Conservation (phyloP, 37 sponge, comb jelly and placozoan genomes). For the Ephydatia muelleri region DNA sequence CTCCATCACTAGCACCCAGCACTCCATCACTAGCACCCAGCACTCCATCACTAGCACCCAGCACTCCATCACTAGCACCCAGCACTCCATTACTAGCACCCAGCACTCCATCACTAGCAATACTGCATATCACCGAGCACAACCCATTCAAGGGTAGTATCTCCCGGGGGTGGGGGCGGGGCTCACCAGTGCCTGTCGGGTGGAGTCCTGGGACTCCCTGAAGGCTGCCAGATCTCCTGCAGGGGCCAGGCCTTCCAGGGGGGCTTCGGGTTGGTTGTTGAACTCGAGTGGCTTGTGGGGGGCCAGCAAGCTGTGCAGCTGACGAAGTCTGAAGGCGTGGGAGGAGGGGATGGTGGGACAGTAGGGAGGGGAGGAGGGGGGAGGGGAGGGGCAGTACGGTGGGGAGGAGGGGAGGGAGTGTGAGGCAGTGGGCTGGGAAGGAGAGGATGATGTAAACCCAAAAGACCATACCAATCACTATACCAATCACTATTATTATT, state of each 20-base stretch:
- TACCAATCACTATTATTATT: too few relatives aligned
- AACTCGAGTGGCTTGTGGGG: conserved; percentile 24
- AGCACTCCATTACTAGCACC: not conserved
- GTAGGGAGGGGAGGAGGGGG: conserved; percentile 13
- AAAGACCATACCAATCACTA: too few relatives aligned
- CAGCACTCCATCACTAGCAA: not conserved
- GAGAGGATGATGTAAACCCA: not conserved
- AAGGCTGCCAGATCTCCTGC: conserved; percentile 62
- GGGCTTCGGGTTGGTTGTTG: conserved; percentile 33
- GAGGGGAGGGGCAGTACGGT: not conserved
- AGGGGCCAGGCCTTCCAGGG: conserved; percentile 56
- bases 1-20: not conserved
- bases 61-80: not conserved
- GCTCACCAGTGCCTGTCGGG: conserved; percentile 60
- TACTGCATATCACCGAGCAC: too few relatives aligned
- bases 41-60: not conserved
- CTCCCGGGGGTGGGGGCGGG: too few relatives aligned
- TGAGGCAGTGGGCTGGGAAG: not conserved
- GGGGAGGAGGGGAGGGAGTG: too few relatives aligned
- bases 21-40: not conserved
- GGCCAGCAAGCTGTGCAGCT: conserved; percentile 53
- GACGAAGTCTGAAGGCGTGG: conserved; percentile 32
- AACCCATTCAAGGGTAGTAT: not conserved
- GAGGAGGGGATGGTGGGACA: conserved; percentile 11
- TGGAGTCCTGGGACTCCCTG: conserved; percentile 66